Base-by-base conservation (phyloP, 2,888 invertebrate species). In the Crematogaster levior region DNA sequence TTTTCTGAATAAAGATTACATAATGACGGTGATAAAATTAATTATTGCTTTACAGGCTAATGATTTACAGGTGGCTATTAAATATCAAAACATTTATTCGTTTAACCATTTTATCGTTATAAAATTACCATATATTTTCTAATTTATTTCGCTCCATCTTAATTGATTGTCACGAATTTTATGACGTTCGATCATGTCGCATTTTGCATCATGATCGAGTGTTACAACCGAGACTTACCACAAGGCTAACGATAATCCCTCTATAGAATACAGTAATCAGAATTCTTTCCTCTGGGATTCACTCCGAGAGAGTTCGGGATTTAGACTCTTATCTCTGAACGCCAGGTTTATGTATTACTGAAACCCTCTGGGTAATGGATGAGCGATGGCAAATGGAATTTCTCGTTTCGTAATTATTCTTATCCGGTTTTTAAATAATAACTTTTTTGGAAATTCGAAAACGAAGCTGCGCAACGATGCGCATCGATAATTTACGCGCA, bases 331-430 rank as follows among this genome's bases (percentile, higher is more conserved):
- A 75, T 75, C 74, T 51, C 63, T 24, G 24, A n/a, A 12, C 48
- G 51, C 48, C 63, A 63, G 63, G 37, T 75, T 63, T 75, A 75
- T n/a, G n/a, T n/a, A n/a, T 75, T 51, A 75, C 48, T 48, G 63
- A 63, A 63, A 75, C 18, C n/a, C 46, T 63, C 37, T n/a, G 48
- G 24, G 5, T 48, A 48, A 63, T 37, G 48, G 9, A 75, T 48
- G 48, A 75, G 37, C 27, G 63, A 74, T 37, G 34, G 9, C 63
- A 24, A 74, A 61, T 46, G 46, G 21, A 48, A 75, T 51, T 51
- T 6, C 37, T 18, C 24, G 1, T 61, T 34, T 48, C 18, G 15
- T 73, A 9, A 18, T 24, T 7, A 46, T 24, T 24, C 24, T 9
- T 27, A 21, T 73, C 18, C 9, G 24, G 24, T n/a, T 10, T 48